Evolutionary conservation across 2,113 vertebrate species (phyloP).

Genomic region (Sialia sialis): DNA sequence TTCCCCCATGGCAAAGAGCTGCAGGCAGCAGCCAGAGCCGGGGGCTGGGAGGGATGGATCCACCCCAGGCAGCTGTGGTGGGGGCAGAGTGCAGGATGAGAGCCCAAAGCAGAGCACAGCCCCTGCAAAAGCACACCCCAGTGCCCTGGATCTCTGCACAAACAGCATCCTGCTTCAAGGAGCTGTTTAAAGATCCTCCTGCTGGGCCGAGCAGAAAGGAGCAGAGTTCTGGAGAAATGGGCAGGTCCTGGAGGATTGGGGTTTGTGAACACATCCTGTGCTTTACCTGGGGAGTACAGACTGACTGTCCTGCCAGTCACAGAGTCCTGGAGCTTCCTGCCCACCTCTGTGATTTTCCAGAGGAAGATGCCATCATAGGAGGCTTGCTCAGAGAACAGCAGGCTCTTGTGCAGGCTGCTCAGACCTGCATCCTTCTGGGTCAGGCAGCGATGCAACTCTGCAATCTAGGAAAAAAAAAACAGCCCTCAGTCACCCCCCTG

Average conservation of each 20-base stretch:
- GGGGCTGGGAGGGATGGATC: not conserved
- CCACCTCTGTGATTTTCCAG: conserved; percentile 81
- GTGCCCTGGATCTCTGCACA: not conserved
- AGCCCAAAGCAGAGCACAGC: not conserved
- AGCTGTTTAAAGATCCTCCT: not conserved
- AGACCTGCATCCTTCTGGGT: conserved; percentile 76
- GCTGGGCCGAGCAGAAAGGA: not conserved
- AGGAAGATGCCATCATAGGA: conserved; percentile 81
- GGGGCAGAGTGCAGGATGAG: not conserved
- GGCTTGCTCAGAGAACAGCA: conserved; percentile 74
- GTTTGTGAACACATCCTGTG: accelerated
- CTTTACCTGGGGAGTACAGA: conserved; percentile 82
- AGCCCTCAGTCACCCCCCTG: not conserved
- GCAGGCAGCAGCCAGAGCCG: not conserved
- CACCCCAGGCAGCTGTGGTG: not conserved
- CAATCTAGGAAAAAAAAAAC: conserved; percentile 55
- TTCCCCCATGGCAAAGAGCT: not conserved
- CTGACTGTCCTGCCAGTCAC: conserved; percentile 72
- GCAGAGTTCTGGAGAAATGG: not conserved
- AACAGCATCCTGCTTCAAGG: not conserved
- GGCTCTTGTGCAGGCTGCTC: conserved; percentile 72
- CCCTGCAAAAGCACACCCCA: not conserved
- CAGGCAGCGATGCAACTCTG: conserved; percentile 75
- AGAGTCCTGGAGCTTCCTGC: conserved; percentile 76
- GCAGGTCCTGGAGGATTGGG: not conserved